A percentile compares a stretch with the other conserved stretches of the same genome.
phyloP scores from a whole-genome alignment of 2,797 vertebrate species.

The Cirrhinus mrigala region DNA sequence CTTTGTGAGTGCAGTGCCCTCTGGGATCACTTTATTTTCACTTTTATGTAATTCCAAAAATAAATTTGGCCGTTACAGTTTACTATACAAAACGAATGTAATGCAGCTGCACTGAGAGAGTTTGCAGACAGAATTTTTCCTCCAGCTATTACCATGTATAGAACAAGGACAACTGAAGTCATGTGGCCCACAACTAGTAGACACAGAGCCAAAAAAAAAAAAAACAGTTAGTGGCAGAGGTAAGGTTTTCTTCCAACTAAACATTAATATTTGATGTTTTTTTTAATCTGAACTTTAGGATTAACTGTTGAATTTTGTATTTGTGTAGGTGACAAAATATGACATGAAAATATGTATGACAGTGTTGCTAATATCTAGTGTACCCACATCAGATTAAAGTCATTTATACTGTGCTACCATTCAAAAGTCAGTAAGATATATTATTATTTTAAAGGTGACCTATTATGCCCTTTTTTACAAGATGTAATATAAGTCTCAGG shows the following conservation, averaged over 20 bases:
- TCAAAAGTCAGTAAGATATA: background rate
- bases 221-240: background rate
- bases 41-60: slow-evolving; percentile 16
- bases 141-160: background rate
- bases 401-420: background rate
- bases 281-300: background rate
- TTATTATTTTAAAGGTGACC: background rate
- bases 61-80: background rate
- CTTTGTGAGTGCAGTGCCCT: background rate
- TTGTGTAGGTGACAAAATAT: background rate
- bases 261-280: background rate
- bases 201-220: background rate
- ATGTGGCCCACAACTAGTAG: background rate
- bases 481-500: no score
- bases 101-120: background rate
- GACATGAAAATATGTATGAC: background rate
- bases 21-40: background rate
- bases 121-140: background rate
- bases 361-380: background rate
- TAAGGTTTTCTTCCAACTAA: background rate
- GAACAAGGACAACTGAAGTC: background rate
- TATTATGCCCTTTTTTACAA: no score
- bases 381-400: background rate
- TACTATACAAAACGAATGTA: background rate
- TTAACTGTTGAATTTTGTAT: no score